Evolutionary conservation across 2,797 vertebrate species (phyloP).

Genomic region (Danio jaintianensis): DNA sequence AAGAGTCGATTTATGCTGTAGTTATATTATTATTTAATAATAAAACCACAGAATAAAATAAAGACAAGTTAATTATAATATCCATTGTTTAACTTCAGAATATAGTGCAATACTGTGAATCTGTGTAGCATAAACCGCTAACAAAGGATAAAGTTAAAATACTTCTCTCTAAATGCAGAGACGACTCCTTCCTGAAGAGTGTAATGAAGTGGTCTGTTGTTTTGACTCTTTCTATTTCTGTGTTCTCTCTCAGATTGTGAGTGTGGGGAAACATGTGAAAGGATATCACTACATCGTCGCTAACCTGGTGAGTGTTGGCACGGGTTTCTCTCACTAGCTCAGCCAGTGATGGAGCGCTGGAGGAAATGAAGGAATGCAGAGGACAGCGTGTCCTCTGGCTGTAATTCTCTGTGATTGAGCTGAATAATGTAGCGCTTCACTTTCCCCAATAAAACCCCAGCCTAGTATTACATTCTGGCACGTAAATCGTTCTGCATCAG

Average conservation of each 20-base stretch:
- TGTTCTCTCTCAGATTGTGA: slow-evolving; percentile 76
- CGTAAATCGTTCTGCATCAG: not conserved
- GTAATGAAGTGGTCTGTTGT: not conserved
- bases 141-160: no score
- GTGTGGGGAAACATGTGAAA: slow-evolving; percentile 97
- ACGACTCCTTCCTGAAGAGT: not conserved
- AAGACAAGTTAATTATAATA: no score
- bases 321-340: slow-evolving; percentile 1
- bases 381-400: slow-evolving; percentile 36
- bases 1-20: no score
- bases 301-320: slow-evolving; percentile 88
- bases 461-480: not conserved
- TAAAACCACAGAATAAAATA: no score
- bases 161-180: not conserved
- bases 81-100: no score
- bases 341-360: not conserved
- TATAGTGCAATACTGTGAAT: no score
- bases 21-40: no score
- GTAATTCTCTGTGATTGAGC: slow-evolving; percentile 32
- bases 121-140: no score
- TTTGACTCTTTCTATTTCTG: slow-evolving; percentile 18
- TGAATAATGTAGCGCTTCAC: slow-evolving; percentile 59
- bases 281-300: slow-evolving; percentile 98
- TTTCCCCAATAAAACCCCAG: slow-evolving; percentile 52
- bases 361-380: slow-evolving; percentile 22